Evolutionary conservation across 2,797 vertebrate genomes (phyloP).

Genomic region (Sebastes nivosus): DNA sequence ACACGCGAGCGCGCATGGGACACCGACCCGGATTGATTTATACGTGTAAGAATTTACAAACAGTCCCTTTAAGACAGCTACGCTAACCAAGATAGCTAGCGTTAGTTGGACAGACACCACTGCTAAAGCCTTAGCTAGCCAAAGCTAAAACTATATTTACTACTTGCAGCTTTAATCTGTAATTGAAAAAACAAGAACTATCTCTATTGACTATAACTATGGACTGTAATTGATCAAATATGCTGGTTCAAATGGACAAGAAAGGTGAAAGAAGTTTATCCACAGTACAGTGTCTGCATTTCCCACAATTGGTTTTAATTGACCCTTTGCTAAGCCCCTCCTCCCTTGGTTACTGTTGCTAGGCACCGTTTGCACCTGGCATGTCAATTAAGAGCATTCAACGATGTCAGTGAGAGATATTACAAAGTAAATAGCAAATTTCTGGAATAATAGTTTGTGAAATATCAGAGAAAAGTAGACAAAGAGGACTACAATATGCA

Average conservation of each 20-base stretch:
- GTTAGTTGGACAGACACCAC: neutral
- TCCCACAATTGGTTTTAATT: too few species aligned
- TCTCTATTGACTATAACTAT: too few species aligned
- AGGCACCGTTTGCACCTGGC: neutral
- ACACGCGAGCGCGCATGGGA: too few species aligned
- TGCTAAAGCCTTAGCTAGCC: neutral
- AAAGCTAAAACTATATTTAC: accelerated
- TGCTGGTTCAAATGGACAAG: too few species aligned
- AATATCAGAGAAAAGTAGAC: neutral
- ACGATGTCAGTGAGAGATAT: neutral
- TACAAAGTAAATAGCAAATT: neutral
- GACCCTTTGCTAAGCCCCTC: neutral
- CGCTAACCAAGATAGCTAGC: accelerated
- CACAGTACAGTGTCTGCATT: too few species aligned
- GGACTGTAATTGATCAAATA: too few species aligned
- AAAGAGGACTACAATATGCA: neutral
- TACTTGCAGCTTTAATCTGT: neutral
- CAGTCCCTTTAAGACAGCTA: neutral
- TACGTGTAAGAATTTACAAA: too few species aligned
- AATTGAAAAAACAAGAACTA: neutral
- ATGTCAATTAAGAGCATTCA: too few species aligned
- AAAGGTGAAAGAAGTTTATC: too few species aligned
- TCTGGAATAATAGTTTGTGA: neutral
- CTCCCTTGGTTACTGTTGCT: neutral
- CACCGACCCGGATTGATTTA: too few species aligned